A percentile compares a stretch with the other conserved stretches of the same genome.
Evolutionary conservation across 2,113 vertebrate species (phyloP).

Genomic region (Apus apus): DNA sequence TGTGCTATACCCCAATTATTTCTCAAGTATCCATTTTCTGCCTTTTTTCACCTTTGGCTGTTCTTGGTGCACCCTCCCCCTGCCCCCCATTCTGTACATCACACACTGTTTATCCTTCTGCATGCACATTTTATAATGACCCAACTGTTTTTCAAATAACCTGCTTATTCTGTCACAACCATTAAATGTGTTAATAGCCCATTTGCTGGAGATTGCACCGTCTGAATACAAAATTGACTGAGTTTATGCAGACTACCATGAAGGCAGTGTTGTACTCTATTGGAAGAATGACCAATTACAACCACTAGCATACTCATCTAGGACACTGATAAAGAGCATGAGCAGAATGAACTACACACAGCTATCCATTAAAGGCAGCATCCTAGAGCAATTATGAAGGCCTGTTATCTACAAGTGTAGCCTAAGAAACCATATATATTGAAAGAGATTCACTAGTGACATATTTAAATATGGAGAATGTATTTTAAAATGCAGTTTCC

Average conservation of each 20-base stretch:
- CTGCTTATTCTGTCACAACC: background rate
- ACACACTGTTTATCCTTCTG: background rate
- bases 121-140: background rate
- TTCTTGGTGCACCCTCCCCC: background rate
- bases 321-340: background rate
- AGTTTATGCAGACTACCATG: background rate
- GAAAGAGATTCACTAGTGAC: background rate
- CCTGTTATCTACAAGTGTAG: background rate
- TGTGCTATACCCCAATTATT: background rate
- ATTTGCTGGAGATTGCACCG: background rate
- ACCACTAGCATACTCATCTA: background rate
- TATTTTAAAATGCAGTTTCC: background rate
- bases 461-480: background rate
- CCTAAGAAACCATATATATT: background rate
- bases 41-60: background rate
- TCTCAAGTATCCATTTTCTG: background rate
- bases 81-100: background rate
- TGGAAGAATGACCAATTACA: background rate
- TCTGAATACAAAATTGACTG: background rate
- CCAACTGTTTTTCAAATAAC: background rate
- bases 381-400: background rate
- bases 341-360: background rate
- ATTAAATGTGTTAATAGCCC: constrained; percentile 9
- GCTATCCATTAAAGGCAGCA: background rate
- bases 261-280: background rate